Percentiles rank a stretch among this genome's conserved stretches.
Evolutionary conservation across 2,797 vertebrate genomes (phyloP).

Genomic region (Acrossocheilus fasciatus): DNA sequence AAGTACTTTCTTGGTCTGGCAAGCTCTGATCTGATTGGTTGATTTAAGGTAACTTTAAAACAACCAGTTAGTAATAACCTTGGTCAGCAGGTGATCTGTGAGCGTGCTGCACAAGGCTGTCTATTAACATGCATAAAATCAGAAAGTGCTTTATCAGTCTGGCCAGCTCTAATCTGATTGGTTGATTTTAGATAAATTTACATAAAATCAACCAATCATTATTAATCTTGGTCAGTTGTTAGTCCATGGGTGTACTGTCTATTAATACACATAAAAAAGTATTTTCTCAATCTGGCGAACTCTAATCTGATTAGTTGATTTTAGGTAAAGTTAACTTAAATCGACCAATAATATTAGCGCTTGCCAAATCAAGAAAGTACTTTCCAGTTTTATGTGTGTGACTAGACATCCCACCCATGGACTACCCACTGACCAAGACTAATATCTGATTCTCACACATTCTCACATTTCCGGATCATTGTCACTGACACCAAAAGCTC

Average conservation of each 20-base stretch:
- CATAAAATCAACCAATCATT: background rate
- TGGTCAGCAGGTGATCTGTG: no score
- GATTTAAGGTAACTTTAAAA: no score
- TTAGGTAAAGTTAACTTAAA: background rate
- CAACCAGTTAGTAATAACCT: no score
- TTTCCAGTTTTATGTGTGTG: background rate
- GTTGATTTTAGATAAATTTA: background rate
- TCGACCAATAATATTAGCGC: background rate
- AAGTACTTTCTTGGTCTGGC: no score
- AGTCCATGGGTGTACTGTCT: background rate
- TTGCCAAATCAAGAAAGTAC: background rate
- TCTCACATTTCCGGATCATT: conserved; percentile 30
- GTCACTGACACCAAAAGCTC: conserved; percentile 16
- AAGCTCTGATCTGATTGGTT: no score
- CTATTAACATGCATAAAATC: background rate
- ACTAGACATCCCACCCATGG: background rate
- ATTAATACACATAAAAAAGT: background rate
- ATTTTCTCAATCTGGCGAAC: background rate
- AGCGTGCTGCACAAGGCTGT: background rate
- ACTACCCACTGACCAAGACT: conserved; percentile 1
- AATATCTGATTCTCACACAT: conserved; percentile 5
- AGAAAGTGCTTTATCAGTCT: background rate
- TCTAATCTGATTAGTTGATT: background rate
- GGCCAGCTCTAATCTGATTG: background rate
- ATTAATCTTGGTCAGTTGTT: background rate